Percentiles rank a stretch among this genome's conserved stretches.
Conservation (phyloP, 2,888 invertebrate species). For the Suillia variegata region DNA sequence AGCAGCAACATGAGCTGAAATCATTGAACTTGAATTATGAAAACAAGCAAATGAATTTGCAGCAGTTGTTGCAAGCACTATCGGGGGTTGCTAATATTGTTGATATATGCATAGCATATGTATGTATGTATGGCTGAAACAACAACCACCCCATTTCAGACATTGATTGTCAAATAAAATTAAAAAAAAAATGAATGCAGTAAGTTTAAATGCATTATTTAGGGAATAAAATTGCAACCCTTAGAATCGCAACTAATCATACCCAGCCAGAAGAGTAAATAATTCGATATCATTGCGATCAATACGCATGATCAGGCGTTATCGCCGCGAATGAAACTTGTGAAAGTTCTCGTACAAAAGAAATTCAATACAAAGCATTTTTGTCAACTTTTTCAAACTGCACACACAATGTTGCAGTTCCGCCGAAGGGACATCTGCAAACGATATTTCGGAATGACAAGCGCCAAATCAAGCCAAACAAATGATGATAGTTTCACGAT, state of each 20-base stretch:
- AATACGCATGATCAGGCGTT: neutral
- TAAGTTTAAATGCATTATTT: neutral
- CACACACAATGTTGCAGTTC: too few relatives aligned
- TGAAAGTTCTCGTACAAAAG: too few relatives aligned
- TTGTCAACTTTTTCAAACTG: too few relatives aligned
- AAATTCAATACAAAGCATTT: too few relatives aligned
- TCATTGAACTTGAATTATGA: neutral
- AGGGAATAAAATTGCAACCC: neutral
- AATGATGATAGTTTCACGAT: neutral
- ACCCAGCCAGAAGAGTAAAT: neutral
- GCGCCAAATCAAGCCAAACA: neutral
- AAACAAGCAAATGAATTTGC: neutral
- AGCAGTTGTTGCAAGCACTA: neutral
- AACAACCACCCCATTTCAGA: too few relatives aligned
- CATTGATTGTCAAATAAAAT: too few relatives aligned
- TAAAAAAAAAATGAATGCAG: too few relatives aligned
- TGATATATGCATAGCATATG: neutral
- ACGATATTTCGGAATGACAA: neutral
- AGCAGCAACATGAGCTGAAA: neutral
- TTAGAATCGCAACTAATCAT: neutral
- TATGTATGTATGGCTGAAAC: too few relatives aligned
- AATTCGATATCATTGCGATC: slow-evolving; percentile 1
- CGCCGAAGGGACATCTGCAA: too few relatives aligned
- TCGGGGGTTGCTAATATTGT: neutral
- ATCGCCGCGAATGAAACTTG: too few relatives aligned